A percentile compares a stretch with the other conserved stretches of the same genome.
Conservation (phyloP, 2,113 vertebrate species). For the Ifrita kowaldi region DNA sequence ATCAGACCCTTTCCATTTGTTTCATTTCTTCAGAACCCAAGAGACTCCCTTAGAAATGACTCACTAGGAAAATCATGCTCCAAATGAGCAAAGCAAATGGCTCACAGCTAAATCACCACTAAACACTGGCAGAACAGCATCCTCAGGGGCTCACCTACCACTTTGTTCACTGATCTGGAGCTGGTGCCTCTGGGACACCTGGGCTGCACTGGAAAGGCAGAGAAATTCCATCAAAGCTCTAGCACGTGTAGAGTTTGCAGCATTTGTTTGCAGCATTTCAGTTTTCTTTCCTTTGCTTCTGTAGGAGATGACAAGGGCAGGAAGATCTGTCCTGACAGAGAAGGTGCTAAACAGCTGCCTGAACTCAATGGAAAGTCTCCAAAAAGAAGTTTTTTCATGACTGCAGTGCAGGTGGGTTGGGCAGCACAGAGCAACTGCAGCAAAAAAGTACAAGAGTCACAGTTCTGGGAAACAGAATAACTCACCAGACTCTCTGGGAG, state of each 20-base stretch:
- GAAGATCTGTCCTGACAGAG: not conserved
- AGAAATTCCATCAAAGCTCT: not conserved
- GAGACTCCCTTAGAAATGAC: not conserved
- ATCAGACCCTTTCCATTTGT: not conserved
- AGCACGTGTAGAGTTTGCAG: not conserved
- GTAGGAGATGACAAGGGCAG: not conserved
- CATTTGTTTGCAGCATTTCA: not conserved
- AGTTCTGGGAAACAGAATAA: not conserved
- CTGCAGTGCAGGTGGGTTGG: slow-evolving; percentile 21
- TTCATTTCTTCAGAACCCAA: not conserved
- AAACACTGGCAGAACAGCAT: not conserved
- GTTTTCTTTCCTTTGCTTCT: not conserved
- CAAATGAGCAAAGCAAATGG: not conserved
- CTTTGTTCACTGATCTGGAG: not conserved
- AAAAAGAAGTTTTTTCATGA: not conserved
- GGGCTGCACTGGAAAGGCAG: not conserved
- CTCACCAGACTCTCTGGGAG: not conserved
- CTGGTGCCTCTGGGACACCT: not conserved
- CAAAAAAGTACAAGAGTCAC: not conserved
- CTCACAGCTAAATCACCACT: not conserved
- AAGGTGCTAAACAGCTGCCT: not conserved
- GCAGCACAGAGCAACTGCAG: not conserved
- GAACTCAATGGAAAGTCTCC: not conserved
- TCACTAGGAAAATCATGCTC: not conserved
- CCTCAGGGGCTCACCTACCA: not conserved